phyloP scores from a whole-genome alignment of 2,888 invertebrate genomes.

The Bursaphelenchus okinawaensis region DNA sequence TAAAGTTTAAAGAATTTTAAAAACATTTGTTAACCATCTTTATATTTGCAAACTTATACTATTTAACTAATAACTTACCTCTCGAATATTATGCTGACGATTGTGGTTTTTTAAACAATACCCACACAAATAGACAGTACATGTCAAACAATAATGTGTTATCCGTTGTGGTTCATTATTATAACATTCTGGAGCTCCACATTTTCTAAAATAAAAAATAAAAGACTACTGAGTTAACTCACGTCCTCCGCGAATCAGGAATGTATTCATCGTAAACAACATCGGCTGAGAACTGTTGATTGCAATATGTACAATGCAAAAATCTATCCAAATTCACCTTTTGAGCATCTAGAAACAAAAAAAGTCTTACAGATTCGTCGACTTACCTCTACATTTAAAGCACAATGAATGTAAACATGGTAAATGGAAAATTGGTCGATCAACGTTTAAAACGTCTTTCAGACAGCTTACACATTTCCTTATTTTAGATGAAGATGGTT shows the following conservation, averaged over 20 bases:
- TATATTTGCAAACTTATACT: no score
- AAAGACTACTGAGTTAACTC: conserved; percentile 5
- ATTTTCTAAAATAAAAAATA: background rate
- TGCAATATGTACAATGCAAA: conserved; percentile 1
- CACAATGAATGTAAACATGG: conserved; percentile 9
- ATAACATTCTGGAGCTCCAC: background rate
- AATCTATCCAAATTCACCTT: background rate
- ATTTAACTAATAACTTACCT: no score
- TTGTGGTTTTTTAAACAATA: background rate
- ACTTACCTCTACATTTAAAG: background rate
- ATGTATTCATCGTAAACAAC: conserved; percentile 10
- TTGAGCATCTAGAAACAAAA: background rate
- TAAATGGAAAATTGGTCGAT: conserved; percentile 3
- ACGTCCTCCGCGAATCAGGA: conserved; percentile 8
- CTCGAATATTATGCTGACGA: background rate
- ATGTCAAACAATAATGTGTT: background rate
- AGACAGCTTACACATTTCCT: background rate
- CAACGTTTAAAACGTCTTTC: background rate
- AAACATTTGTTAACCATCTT: background rate
- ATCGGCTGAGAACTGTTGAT: background rate
- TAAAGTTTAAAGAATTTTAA: background rate
- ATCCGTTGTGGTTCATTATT: background rate
- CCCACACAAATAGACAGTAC: background rate
- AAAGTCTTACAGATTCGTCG: background rate
- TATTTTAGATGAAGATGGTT: background rate